Base-by-base conservation (phyloP, 2,113 vertebrate species). In the Pygoscelis adeliae region DNA sequence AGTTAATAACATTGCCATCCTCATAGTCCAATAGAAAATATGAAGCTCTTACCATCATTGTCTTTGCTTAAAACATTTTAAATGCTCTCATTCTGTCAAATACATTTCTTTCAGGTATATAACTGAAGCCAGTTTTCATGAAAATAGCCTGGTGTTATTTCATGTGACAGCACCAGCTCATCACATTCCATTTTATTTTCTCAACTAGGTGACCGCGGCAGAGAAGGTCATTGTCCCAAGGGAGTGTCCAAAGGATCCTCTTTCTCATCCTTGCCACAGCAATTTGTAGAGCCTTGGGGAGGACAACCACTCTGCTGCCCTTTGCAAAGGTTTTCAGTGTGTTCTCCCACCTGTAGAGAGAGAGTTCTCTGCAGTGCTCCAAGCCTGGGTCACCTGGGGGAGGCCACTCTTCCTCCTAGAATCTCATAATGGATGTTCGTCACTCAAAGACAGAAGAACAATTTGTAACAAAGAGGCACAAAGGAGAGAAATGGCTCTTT, bases 81-180 rank as follows among this genome's bases (percentile, higher is more conserved):
- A 84, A 44, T 78, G 56, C 6, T 91, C 83, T 34, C 40, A 69
- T 95, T 93, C 77, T 95, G 77, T 72, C 92, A 83, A 82, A 91
- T 19, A 58, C 6, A 20, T 83, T 94, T 87, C 25, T 89, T 79
- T 71, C 77, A 61, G 36, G 19, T 65, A 79, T 82, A 46, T 11
- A 62, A 18, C 22, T 80, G 62, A 93, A 96, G 20, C 4, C 15
- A 76, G 13, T 79, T 96, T 86, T 93, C 62, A 77, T 72, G 20
- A 91, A 87, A 93, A 90, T 30, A 89, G 23, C 22, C 58, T 73
- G 4, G 29, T 66, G 11, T 11, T 77, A 30, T 55, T 91, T 77
- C 53, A 86, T 2, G 0, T 69, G 46, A 77, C 50, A 78, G 13
- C 18, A 62, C 20, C n/a, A 86, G 29, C 50, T 88, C 40, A 56